phyloP scores from a whole-genome alignment of 2,888 invertebrate species.

The Leucophenga montana region DNA sequence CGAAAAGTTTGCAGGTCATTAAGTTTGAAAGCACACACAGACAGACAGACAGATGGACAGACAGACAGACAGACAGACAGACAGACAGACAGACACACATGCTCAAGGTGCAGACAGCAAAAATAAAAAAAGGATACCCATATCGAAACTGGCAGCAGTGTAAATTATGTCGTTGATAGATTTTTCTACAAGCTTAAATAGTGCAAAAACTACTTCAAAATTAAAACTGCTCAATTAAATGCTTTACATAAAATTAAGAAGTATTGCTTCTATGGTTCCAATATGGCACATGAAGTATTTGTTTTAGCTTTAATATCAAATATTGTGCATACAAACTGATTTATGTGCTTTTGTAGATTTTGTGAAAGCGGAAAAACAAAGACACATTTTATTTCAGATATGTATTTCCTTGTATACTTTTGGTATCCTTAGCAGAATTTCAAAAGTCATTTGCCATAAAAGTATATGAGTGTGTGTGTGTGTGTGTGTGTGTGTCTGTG shows the following conservation, averaged over 20 bases:
- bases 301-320: not conserved
- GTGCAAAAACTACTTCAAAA: constrained; percentile 38
- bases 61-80: constrained; percentile 39
- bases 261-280: not conserved
- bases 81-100: constrained; percentile 26
- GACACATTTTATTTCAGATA: constrained; percentile 58
- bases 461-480: constrained; percentile 43
- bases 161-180: constrained; percentile 38
- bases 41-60: constrained; percentile 29
- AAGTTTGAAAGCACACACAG: constrained; percentile 65
- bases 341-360: constrained; percentile 61
- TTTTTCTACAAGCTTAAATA: constrained; percentile 6
- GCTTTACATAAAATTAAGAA: constrained; percentile 1
- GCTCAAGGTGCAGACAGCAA: not conserved
- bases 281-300: not conserved
- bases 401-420: not conserved
- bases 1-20: constrained; percentile 73
- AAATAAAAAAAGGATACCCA: too few species aligned
- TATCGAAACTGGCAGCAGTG: constrained; percentile 39
- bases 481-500: constrained; percentile 44
- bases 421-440: constrained; percentile 27
- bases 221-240: constrained; percentile 23
- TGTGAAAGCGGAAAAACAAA: constrained; percentile 58
- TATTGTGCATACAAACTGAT: constrained; percentile 54
- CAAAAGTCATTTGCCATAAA: constrained; percentile 49